A percentile compares a stretch with the other conserved stretches of the same genome.
Conservation (phyloP, 2,888 invertebrate species). For the Polia nebulosa region DNA sequence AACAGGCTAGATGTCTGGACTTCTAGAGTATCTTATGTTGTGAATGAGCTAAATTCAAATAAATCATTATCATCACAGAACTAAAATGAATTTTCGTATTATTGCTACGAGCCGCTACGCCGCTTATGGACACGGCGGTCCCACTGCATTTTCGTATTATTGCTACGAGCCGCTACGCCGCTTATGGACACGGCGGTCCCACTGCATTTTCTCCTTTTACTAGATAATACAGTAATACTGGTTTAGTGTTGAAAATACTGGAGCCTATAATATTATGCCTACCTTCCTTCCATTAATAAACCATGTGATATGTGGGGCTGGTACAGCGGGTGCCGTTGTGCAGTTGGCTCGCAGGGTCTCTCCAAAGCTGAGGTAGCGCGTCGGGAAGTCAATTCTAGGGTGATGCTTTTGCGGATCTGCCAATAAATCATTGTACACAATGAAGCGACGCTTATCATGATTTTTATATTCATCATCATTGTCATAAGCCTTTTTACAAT, state of each 20-base stretch:
- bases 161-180: background rate
- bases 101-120: background rate
- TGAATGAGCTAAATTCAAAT: no score
- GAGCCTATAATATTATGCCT: no score
- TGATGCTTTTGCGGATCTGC: slow-evolving; percentile 89
- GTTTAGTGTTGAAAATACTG: no score
- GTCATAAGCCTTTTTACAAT: no score
- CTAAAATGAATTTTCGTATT: background rate
- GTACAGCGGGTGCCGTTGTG: slow-evolving; percentile 93
- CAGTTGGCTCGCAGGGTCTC: slow-evolving; percentile 87
- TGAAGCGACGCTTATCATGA: background rate
- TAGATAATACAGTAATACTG: background rate
- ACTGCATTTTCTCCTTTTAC: background rate
- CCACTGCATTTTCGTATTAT: background rate
- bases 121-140: background rate
- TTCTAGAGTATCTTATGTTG: no score
- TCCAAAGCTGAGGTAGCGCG: slow-evolving; percentile 83
- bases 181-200: background rate
- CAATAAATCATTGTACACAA: background rate
- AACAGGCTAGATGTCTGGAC: no score
- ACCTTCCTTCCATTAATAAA: slow-evolving; percentile 94
- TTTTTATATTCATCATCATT: background rate
- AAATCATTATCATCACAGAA: no score
- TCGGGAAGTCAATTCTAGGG: slow-evolving; percentile 87
- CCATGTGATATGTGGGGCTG: slow-evolving; percentile 95